phyloP scores from a whole-genome alignment of 2,888 invertebrate species.

The Hyalella azteca region DNA sequence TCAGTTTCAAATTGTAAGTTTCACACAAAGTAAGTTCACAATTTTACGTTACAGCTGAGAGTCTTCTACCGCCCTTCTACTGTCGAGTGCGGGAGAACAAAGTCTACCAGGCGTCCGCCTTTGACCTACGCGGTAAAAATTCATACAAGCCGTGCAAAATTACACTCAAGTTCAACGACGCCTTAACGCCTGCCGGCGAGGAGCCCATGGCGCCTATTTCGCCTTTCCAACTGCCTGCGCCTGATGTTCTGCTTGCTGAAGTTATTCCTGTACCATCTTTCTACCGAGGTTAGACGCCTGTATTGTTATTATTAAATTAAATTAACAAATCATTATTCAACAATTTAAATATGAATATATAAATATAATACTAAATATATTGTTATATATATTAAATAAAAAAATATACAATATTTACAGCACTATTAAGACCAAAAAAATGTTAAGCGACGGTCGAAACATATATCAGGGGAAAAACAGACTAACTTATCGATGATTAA shows the following conservation, averaged over 20 bases:
- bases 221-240: slow-evolving; percentile 30
- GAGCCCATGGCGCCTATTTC: slow-evolving; percentile 38
- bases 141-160: slow-evolving; percentile 76
- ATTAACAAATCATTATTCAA: no score
- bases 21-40: no score
- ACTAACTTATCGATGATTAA: not conserved
- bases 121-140: slow-evolving; percentile 68
- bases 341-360: no score
- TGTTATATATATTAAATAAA: no score
- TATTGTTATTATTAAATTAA: no score
- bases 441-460: no score
- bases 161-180: slow-evolving; percentile 72
- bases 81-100: slow-evolving; percentile 74
- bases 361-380: no score
- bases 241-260: slow-evolving; percentile 48
- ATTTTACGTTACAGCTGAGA: slow-evolving; percentile 40
- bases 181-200: slow-evolving; percentile 37
- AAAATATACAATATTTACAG: no score
- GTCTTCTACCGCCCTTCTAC: slow-evolving; percentile 62
- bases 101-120: slow-evolving; percentile 70
- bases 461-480: no score
- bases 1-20: no score
- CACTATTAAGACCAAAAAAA: no score
- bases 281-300: slow-evolving; percentile 80
- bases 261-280: slow-evolving; percentile 72